phyloP scores from a whole-genome alignment of 2,888 invertebrate genomes.

The Autographa gamma region DNA sequence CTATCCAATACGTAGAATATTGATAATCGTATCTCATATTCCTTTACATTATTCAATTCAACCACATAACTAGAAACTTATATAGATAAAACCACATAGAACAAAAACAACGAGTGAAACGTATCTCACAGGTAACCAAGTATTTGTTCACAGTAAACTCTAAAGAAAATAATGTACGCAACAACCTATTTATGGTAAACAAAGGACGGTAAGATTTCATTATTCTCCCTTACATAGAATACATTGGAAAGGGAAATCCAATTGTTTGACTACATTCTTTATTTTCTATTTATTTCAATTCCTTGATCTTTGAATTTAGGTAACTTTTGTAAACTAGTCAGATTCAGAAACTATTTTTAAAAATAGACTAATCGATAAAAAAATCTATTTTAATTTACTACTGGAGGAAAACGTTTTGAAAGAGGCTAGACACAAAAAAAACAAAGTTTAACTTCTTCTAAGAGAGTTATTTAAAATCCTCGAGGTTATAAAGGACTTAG shows the following conservation, averaged over 20 bases:
- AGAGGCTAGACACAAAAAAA: no score
- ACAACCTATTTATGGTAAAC: constrained; percentile 29
- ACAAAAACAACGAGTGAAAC: not conserved
- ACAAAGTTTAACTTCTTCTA: no score
- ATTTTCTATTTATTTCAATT: constrained; percentile 27
- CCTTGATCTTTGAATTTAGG: constrained; percentile 23
- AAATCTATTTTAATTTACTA: no score
- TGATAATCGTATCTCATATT: no score
- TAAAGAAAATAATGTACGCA: constrained; percentile 2
- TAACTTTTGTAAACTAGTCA: not conserved
- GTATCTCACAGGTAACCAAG: not conserved
- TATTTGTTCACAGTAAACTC: not conserved
- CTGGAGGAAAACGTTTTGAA: no score
- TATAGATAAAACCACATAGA: not conserved
- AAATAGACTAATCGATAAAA: no score
- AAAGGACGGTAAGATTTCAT: constrained; percentile 35
- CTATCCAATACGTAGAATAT: no score
- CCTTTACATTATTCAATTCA: not conserved
- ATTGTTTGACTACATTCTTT: constrained; percentile 34
- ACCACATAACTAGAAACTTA: not conserved
- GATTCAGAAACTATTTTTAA: not conserved
- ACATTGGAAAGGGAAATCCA: constrained; percentile 29
- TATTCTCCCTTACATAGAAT: constrained; percentile 31
- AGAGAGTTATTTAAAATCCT: no score
- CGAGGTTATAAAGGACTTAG: no score